A percentile compares a stretch with the other conserved stretches of the same genome.
These are phyloP conservation scores for Gallinago paraguaiae DNA, from an alignment of 2,113 vertebrate species.

Conservation along the genomic window DNA sequence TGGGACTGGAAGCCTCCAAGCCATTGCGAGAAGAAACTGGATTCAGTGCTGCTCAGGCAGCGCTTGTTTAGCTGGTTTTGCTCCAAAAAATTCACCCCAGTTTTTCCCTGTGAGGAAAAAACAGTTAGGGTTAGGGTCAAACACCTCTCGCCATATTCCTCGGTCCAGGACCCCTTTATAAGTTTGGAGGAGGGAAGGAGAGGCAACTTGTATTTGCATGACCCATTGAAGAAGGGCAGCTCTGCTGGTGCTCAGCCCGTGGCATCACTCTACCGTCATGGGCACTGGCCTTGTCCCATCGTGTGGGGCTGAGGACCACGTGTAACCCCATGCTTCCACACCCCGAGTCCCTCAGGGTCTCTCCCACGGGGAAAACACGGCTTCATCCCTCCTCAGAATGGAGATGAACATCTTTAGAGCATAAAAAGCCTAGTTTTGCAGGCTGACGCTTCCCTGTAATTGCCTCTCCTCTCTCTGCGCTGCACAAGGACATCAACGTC, in stretches of 20 bases:
- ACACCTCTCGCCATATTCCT: neutral
- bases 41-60: neutral
- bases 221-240: neutral
- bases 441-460: neutral
- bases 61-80: neutral
- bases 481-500: neutral
- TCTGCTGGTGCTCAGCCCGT: neutral
- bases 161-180: neutral
- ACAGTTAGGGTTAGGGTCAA: neutral
- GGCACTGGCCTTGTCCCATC: rapidly evolving
- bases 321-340: neutral
- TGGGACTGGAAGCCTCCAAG: neutral
- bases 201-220: neutral
- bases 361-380: neutral
- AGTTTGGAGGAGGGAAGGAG: neutral
- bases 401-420: neutral
- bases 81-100: neutral
- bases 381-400: neutral
- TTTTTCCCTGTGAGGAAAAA: neutral
- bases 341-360: neutral
- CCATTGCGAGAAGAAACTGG: neutral
- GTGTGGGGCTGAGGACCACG: rapidly evolving
- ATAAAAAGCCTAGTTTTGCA: neutral
- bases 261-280: neutral
- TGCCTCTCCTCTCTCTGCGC: neutral